phyloP scores from a whole-genome alignment of 1,140 invertebrate genomes.

The Notospermus geniculatus region DNA sequence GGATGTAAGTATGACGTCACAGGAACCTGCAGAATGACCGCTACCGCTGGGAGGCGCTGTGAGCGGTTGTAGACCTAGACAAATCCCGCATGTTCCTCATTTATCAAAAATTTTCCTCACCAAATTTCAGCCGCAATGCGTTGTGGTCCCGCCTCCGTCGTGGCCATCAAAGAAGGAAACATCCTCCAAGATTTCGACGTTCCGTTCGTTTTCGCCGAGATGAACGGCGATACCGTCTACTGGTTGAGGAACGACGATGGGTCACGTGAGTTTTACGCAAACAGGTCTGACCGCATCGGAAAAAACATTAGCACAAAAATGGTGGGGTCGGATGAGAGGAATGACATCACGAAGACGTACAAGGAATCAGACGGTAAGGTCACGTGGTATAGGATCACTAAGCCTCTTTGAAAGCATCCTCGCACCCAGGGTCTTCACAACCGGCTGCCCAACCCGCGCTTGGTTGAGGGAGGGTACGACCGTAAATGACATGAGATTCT shows the following conservation, averaged over 20 bases:
- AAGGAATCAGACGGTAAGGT: conserved; percentile 69
- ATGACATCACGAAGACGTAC: conserved; percentile 29
- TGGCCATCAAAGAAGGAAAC: conserved; percentile 69
- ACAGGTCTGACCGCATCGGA: conserved; percentile 66
- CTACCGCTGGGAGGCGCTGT: too few relatives aligned
- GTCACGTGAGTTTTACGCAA: conserved; percentile 21
- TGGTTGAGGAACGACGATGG: conserved; percentile 36
- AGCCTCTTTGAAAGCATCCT: too few relatives aligned
- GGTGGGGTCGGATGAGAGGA: conserved; percentile 70
- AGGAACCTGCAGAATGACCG: too few relatives aligned
- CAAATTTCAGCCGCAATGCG: conserved; percentile 27
- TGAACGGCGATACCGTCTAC: conserved; percentile 73
- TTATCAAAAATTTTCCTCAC: too few relatives aligned
- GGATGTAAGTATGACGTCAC: conserved; percentile 32
- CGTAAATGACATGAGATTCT: too few relatives aligned
- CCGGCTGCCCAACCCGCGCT: too few relatives aligned
- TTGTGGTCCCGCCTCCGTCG: conserved; percentile 64
- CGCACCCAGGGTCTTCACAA: too few relatives aligned
- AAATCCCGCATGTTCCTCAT: too few relatives aligned
- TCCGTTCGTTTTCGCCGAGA: conserved; percentile 72
- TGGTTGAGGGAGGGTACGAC: too few relatives aligned
- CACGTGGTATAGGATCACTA: conserved; percentile 23
- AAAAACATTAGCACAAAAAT: conserved; percentile 84
- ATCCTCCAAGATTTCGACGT: conserved; percentile 68
- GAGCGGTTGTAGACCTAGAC: too few relatives aligned